Conservation (phyloP, 2,113 vertebrate species). For the Eolophus roseicapilla region DNA sequence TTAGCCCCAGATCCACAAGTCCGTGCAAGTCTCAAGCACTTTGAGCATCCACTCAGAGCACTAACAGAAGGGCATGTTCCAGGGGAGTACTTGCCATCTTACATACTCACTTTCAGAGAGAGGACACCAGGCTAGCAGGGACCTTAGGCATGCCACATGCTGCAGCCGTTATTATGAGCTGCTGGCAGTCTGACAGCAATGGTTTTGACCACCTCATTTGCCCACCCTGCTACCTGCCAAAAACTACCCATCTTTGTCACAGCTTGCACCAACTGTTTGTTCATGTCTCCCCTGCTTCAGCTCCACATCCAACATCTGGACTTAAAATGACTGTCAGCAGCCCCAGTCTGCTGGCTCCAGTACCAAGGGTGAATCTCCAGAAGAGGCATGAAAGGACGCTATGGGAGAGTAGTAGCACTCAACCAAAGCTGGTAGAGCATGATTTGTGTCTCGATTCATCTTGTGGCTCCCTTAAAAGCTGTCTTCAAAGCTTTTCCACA, state of each 20-base stretch:
- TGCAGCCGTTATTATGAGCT: neutral
- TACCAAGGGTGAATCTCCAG: neutral
- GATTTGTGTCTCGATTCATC: neutral
- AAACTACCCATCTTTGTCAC: neutral
- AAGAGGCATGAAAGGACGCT: neutral
- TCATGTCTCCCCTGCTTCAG: neutral
- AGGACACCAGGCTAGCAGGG: neutral
- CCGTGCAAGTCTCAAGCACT: neutral
- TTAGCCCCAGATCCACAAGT: neutral
- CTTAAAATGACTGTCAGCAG: neutral
- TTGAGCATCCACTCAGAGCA: neutral
- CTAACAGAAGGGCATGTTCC: neutral
- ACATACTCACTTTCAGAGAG: neutral
- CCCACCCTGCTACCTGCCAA: neutral
- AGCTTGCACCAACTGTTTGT: rapidly evolving
- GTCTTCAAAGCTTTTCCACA: neutral
- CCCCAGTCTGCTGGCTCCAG: neutral
- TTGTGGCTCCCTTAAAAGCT: neutral
- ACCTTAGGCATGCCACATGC: rapidly evolving
- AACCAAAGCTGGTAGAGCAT: neutral
- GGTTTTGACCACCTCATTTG: neutral
- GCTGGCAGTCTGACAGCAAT: neutral
- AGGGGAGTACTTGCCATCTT: neutral
- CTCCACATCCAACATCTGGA: neutral
- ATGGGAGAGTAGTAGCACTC: neutral